Evolutionary conservation across 2,113 vertebrate genomes (phyloP).

Genomic region (Odocoileus virginianus): DNA sequence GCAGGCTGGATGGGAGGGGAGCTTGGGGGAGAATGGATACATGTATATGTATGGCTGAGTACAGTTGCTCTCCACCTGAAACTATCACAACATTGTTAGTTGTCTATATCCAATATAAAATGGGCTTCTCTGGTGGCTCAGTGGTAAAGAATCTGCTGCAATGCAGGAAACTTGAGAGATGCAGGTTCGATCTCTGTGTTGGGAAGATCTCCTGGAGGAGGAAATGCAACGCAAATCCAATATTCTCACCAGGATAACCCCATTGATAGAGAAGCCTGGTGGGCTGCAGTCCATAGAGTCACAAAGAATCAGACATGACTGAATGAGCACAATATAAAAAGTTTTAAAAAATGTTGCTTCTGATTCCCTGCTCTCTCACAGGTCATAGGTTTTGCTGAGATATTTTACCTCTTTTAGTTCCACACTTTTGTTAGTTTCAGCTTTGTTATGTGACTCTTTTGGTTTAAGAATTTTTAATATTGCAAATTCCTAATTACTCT

Average conservation of each 20-base stretch:
- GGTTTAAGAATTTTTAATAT: constrained; percentile 11
- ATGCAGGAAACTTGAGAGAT: neutral
- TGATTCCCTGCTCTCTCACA: neutral
- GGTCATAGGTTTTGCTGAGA: neutral
- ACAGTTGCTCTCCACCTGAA: neutral
- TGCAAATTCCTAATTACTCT: constrained; percentile 19
- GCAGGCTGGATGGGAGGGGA: neutral
- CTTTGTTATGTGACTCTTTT: neutral
- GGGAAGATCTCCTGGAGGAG: neutral
- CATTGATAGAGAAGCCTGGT: neutral
- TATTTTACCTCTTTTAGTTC: neutral
- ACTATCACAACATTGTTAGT: neutral
- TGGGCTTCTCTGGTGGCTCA: neutral
- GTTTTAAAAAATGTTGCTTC: neutral
- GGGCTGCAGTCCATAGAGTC: neutral
- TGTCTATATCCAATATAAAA: neutral
- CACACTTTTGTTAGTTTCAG: neutral
- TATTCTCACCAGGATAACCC: neutral
- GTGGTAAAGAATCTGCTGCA: neutral
- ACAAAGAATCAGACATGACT: neutral
- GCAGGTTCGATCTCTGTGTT: neutral
- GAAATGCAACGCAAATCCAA: neutral
- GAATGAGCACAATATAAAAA: neutral
- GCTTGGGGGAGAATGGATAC: neutral
- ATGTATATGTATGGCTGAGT: neutral